Evolutionary conservation across 1,140 invertebrate genomes (phyloP).

Genomic region (Lutraria rhynchaena): DNA sequence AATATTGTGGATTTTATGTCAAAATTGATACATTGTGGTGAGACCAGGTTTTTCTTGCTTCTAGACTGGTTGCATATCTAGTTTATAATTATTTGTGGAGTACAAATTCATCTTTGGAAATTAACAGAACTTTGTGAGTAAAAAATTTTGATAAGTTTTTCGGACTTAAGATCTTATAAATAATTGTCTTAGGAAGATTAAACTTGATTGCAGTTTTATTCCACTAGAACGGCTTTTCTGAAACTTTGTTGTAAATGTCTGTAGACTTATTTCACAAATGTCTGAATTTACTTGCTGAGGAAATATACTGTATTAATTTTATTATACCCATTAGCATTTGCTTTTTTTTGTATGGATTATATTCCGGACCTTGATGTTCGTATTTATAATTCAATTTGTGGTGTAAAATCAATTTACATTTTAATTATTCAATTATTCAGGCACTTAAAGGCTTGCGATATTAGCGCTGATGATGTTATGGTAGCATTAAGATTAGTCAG

Average conservation of each 20-base stretch:
- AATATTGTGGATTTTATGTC: conserved; percentile 44
- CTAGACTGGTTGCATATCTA: background rate
- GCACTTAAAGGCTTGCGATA: too few species aligned
- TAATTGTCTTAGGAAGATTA: background rate
- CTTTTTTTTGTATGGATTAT: too few species aligned
- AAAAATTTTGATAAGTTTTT: background rate
- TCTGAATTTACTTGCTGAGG: background rate
- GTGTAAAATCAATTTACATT: too few species aligned
- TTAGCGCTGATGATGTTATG: too few species aligned
- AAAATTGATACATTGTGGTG: conserved; percentile 38
- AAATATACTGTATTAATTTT: too few species aligned
- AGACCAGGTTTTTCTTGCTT: conserved; percentile 15
- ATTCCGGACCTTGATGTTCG: too few species aligned
- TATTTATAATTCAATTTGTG: too few species aligned
- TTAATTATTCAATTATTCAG: too few species aligned
- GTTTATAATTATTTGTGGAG: conserved; percentile 13
- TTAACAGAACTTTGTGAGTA: background rate
- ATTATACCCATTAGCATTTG: too few species aligned
- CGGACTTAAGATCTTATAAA: background rate
- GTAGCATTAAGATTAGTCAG: too few species aligned
- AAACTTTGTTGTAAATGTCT: too few species aligned
- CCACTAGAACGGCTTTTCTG: too few species aligned
- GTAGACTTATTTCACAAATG: background rate
- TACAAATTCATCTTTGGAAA: background rate
- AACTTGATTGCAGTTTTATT: background rate